Percentiles rank a stretch among this genome's conserved stretches.
Evolutionary conservation across 2,888 invertebrate species (phyloP).

Genomic region (Eristalinus sepulchralis): DNA sequence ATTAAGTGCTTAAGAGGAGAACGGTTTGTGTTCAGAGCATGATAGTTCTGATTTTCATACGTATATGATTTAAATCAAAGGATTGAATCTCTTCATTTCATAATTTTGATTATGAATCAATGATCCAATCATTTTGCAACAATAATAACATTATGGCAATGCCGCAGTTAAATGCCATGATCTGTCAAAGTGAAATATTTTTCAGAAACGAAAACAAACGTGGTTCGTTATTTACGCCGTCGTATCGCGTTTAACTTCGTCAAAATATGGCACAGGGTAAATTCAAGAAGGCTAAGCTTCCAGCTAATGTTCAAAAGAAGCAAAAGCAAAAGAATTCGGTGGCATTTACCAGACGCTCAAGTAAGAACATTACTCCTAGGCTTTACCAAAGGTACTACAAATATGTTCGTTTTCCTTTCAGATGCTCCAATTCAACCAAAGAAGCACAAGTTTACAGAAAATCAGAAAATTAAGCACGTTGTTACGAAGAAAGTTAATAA

Average conservation of each 20-base stretch:
- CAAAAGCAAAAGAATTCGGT: constrained; percentile 82
- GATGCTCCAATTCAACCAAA: constrained; percentile 85
- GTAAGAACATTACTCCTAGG: constrained; percentile 79
- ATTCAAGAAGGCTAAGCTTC: constrained; percentile 84
- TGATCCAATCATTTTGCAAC: too few relatives aligned
- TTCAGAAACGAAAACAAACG: constrained; percentile 34
- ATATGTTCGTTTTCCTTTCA: constrained; percentile 75
- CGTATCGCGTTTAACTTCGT: background rate
- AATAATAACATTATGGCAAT: too few relatives aligned
- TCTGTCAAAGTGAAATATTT: background rate
- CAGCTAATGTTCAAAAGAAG: constrained; percentile 81
- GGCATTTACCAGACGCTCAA: constrained; percentile 82
- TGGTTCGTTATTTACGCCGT: background rate
- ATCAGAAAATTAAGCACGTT: constrained; percentile 84
- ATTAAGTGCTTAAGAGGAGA: too few relatives aligned
- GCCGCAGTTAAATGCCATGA: too few relatives aligned
- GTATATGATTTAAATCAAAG: too few relatives aligned
- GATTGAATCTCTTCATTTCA: too few relatives aligned
- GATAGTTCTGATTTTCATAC: too few relatives aligned
- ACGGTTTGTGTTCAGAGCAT: too few relatives aligned
- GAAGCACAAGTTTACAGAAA: constrained; percentile 83
- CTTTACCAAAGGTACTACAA: background rate
- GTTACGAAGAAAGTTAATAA: constrained; percentile 85
- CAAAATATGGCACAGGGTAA: constrained; percentile 85
- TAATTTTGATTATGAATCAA: too few relatives aligned